Conservation (phyloP, 1,140 invertebrate species). For the honey bee (Apis mellifera) region DNA sequence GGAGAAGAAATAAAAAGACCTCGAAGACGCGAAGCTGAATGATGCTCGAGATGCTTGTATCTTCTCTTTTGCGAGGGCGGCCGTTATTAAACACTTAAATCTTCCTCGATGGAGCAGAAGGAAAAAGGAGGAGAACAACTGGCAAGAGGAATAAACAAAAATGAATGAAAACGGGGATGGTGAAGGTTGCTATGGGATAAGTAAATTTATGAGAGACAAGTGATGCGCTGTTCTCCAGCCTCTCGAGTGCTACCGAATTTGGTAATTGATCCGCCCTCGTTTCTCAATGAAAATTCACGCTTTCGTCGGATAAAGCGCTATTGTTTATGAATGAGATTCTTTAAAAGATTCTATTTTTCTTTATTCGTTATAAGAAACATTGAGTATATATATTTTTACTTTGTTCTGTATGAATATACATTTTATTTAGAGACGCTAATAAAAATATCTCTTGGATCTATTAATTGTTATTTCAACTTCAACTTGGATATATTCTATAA, state of each 20-base stretch:
- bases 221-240: constrained; percentile 27
- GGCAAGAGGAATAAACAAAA: constrained; percentile 43
- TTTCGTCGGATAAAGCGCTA: not conserved
- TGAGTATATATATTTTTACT: too few species aligned
- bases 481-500: too few species aligned
- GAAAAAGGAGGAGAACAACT: constrained; percentile 13
- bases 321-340: not conserved
- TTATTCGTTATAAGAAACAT: too few species aligned
- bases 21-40: constrained; percentile 47
- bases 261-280: constrained; percentile 43
- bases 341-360: not conserved
- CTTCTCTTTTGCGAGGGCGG: constrained; percentile 41
- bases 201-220: constrained; percentile 62
- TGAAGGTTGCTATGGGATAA: constrained; percentile 39
- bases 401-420: too few species aligned
- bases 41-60: constrained; percentile 54
- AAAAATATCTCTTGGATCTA: too few species aligned
- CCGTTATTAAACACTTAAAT: constrained; percentile 77
- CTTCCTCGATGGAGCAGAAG: constrained; percentile 62
- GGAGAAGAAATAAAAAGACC: constrained; percentile 47
- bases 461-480: too few species aligned
- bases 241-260: constrained; percentile 51
- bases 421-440: too few species aligned
- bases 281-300: not conserved
- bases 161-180: constrained; percentile 1